Evolutionary conservation across 1,140 invertebrate genomes (phyloP).

Genomic region (Globodera rostochiensis): DNA sequence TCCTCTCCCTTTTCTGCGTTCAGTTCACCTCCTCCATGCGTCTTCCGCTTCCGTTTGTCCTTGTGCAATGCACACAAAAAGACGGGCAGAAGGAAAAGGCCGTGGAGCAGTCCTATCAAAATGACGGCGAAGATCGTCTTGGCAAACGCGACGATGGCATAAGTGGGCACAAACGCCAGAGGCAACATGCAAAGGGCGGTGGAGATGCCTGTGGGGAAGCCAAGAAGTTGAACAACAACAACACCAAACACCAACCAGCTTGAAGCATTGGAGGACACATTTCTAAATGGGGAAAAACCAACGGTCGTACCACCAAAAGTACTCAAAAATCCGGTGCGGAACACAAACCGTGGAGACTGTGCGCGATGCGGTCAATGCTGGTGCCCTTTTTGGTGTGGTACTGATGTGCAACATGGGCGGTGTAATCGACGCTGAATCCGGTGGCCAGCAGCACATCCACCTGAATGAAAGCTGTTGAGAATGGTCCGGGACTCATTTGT

Average conservation of each 20-base stretch:
- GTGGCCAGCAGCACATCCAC: slow-evolving; percentile 62
- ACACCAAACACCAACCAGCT: slow-evolving; percentile 23
- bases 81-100: slow-evolving; percentile 50
- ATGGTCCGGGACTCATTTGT: too few species aligned
- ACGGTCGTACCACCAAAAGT: not conserved
- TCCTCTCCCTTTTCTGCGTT: not conserved
- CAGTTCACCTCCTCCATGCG: not conserved
- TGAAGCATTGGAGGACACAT: slow-evolving; percentile 61
- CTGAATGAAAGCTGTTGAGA: not conserved
- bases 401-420: slow-evolving; percentile 61
- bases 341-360: slow-evolving; percentile 37
- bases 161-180: slow-evolving; percentile 59
- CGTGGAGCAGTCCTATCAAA: slow-evolving; percentile 47
- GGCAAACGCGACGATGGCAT: slow-evolving; percentile 64
- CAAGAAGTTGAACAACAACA: not conserved
- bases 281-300: slow-evolving; percentile 39
- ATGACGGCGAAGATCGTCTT: slow-evolving; percentile 60
- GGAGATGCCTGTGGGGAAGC: slow-evolving; percentile 24
- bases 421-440: slow-evolving; percentile 62
- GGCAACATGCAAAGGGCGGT: slow-evolving; percentile 60
- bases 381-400: slow-evolving; percentile 51
- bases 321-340: slow-evolving; percentile 11
- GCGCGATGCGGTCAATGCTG: slow-evolving; percentile 48
- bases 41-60: not conserved
- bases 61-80: slow-evolving; percentile 41